Conservation (phyloP, 2,113 vertebrate species). For the Delphinus delphis region DNA sequence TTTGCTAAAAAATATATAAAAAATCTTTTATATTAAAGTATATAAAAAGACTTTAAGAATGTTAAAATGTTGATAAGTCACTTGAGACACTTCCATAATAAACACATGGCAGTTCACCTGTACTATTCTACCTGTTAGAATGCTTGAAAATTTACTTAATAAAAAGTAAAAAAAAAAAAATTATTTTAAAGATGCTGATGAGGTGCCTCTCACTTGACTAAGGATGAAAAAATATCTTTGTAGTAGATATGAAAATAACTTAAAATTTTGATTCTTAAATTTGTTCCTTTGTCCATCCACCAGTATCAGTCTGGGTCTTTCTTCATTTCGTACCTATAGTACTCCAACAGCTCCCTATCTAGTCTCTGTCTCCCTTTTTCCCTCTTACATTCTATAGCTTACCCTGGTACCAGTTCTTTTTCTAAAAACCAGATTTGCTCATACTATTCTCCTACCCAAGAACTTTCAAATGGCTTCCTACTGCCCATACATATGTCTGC, state of each 20-base stretch:
- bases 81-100: neutral
- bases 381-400: neutral
- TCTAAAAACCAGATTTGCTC: neutral
- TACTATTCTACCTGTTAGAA: neutral
- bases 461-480: neutral
- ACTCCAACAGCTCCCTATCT: neutral
- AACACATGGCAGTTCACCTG: neutral
- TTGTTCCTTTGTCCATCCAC: neutral
- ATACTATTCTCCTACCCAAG: neutral
- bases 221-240: neutral
- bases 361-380: neutral
- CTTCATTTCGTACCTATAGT: neutral
- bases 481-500: neutral
- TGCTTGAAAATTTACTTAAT: neutral
- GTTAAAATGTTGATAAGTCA: neutral
- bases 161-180: neutral
- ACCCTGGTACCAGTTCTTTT: neutral
- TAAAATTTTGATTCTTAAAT: neutral
- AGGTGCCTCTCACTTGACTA: neutral
- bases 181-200: neutral
- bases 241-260: neutral
- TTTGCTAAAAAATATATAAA: neutral
- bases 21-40: neutral
- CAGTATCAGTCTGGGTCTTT: neutral
- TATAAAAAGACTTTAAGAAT: neutral